A percentile compares a stretch with the other conserved stretches of the same genome.
phyloP scores from a whole-genome alignment of 2,888 invertebrate genomes.

The Drosophila tanythrix region DNA sequence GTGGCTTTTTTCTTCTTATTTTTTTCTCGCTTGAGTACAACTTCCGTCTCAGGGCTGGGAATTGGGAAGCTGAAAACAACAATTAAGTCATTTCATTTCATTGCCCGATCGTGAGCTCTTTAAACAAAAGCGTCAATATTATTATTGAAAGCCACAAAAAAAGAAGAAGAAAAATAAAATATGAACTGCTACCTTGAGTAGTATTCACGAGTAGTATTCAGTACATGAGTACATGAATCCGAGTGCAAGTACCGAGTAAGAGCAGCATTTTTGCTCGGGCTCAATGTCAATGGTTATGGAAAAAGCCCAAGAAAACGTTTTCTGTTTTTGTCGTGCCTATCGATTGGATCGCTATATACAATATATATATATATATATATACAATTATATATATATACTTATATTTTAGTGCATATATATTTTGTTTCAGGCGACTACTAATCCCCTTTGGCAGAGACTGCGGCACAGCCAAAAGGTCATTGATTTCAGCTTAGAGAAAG shows the following conservation, averaged over 20 bases:
- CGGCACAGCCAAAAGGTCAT: conserved; percentile 76
- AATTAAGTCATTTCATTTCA: conserved; percentile 68
- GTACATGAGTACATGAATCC: conserved; percentile 16
- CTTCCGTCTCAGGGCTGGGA: conserved; percentile 58
- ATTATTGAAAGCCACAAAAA: conserved; percentile 18
- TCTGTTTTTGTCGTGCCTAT: conserved; percentile 45
- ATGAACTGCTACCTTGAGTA: conserved; percentile 36
- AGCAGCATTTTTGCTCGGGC: conserved; percentile 43
- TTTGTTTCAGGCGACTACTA: conserved; percentile 61
- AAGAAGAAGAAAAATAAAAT: neutral
- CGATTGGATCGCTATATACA: conserved; percentile 54
- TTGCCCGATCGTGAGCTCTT: conserved; percentile 67
- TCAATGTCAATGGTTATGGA: conserved; percentile 57
- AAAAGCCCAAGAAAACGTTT: conserved; percentile 57
- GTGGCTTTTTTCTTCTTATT: conserved; percentile 28
- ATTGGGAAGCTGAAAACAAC: conserved; percentile 52
- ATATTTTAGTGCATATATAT: conserved; percentile 57
- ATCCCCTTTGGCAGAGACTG: conserved; percentile 56
- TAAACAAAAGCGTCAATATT: conserved; percentile 40
- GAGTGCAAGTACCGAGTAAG: conserved; percentile 17
- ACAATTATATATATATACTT: conserved; percentile 26
- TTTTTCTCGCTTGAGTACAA: conserved; percentile 34
- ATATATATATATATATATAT: conserved; percentile 33
- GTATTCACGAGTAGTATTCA: conserved; percentile 36
- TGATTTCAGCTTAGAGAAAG: conserved; percentile 80